A percentile compares a stretch with the other conserved stretches of the same genome.
Conservation (phyloP, 2,113 vertebrate genomes). For the Mastomys coucha region DNA sequence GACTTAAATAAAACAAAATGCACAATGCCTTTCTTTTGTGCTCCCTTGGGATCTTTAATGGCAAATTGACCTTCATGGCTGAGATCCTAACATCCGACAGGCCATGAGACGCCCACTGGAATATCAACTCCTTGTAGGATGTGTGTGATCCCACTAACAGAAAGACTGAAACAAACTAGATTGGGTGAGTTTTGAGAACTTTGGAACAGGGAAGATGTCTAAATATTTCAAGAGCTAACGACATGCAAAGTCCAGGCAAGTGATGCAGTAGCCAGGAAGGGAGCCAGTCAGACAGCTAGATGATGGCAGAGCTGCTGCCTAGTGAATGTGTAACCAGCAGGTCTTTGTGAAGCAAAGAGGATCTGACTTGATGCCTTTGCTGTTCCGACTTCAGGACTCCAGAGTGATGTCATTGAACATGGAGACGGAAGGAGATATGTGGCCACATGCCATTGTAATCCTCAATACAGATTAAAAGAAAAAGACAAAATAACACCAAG, state of each 20-base stretch:
- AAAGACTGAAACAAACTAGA: background rate
- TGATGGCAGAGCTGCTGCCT: background rate
- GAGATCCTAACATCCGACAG: background rate
- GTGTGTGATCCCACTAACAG: background rate
- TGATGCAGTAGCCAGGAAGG: background rate
- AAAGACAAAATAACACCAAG: background rate
- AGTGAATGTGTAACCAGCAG: background rate
- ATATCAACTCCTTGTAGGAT: background rate
- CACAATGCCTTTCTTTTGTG: background rate
- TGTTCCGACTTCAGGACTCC: background rate
- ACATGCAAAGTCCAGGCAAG: slow-evolving; percentile 8
- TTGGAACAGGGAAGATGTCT: background rate
- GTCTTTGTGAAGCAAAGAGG: background rate
- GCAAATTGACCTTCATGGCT: background rate
- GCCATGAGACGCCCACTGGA: background rate
- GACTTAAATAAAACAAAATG: background rate
- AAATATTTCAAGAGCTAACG: slow-evolving; percentile 33
- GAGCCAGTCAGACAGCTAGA: background rate
- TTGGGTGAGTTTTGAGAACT: slow-evolving; percentile 9
- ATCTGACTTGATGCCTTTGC: background rate
- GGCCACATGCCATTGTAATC: background rate
- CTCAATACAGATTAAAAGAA: background rate
- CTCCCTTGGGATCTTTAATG: background rate
- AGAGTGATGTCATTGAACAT: background rate
- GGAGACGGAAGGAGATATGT: background rate